Base-by-base conservation (phyloP, 2,113 vertebrate genomes). In the Aplodontia rufa region DNA sequence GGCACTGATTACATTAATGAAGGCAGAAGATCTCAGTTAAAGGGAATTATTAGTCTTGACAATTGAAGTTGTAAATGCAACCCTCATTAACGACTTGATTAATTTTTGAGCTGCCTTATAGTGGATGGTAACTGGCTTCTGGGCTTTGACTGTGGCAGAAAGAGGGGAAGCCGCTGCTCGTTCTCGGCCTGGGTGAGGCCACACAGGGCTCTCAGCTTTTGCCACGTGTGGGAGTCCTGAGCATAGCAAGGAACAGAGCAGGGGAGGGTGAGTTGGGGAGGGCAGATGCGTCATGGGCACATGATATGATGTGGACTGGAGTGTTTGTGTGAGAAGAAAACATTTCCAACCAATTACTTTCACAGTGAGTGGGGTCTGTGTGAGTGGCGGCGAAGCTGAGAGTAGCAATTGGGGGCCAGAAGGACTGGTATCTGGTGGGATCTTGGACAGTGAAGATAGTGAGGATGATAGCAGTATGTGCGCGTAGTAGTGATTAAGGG, bases 11-110 rank as follows among this genome's bases (percentile, higher is more conserved):
- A 83, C 51, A 55, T 96, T 95, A 94, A 92, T 64, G 75, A 95
- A 96, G 66, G 95, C 58, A 76, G 82, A 95, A 94, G 95, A 91
- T 83, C 93, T 91, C 80, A 68, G 89, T 87, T 76, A 76, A 96
- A 91, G 60, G 47, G 76, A 93, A 94, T 95, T 88, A 93, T 91
- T 84, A 81, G 76, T 83, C 85, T 87, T 80, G 79, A 91, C 87
- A 84, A 55, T 62, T 58, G 90, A 72, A 91, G 86, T 71, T 90
- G 87, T 93, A 66, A 86, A 71, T 82, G 28, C 35, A 83, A 22
- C 82, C 76, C 78, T 91, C 69, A 68, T 91, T 95, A 96, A 92
- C 1, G 11, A 64, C 75, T 42, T 83, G 87, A 93, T 80, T 92
- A 78, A 94, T 82, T 92, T 60, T 79, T 83, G 95, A 68, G 8